Percentiles rank a stretch among this genome's conserved stretches.
These are phyloP conservation scores for Harpagoxenus sublaevis DNA, from an alignment of 2,888 invertebrate species.

Conservation along the genomic window DNA sequence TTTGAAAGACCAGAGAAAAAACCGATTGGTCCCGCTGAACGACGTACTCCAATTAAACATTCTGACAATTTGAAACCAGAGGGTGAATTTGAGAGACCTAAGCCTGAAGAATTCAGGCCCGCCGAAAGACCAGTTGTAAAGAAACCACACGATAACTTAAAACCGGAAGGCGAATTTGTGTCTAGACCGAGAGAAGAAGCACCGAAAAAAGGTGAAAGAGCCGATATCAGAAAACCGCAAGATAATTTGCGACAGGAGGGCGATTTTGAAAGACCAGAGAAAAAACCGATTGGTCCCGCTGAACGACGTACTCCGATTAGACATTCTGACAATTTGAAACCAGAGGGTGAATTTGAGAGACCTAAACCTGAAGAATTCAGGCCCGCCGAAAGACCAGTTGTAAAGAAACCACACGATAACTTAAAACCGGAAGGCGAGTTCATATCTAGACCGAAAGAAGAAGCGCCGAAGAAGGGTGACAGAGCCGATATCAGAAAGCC, in stretches of 20 bases:
- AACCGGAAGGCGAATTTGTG: conserved; percentile 85
- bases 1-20: conserved; percentile 80
- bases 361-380: conserved; percentile 80
- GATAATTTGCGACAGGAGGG: conserved; percentile 87
- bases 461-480: conserved; percentile 81
- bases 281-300: conserved; percentile 81
- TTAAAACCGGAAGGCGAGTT: conserved; percentile 87
- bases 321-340: conserved; percentile 87
- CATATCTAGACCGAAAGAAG: conserved; percentile 69
- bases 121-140: conserved; percentile 85
- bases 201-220: conserved; percentile 84
- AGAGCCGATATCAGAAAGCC: conserved; percentile 87
- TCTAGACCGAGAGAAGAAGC: conserved; percentile 69
- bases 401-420: conserved; percentile 87
- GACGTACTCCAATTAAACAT: conserved; percentile 87
- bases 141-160: conserved; percentile 87
- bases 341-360: conserved; percentile 86
- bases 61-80: conserved; percentile 88
- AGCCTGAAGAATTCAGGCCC: conserved; percentile 82
- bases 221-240: conserved; percentile 86
- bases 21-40: conserved; percentile 86
- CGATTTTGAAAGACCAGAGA: conserved; percentile 79
- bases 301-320: conserved; percentile 88
- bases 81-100: conserved; percentile 83
- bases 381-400: conserved; percentile 85